Percentiles rank a stretch among this genome's conserved stretches.
Evolutionary conservation across 1,140 invertebrate genomes (phyloP).

Genomic region (Mercenaria mercenaria): DNA sequence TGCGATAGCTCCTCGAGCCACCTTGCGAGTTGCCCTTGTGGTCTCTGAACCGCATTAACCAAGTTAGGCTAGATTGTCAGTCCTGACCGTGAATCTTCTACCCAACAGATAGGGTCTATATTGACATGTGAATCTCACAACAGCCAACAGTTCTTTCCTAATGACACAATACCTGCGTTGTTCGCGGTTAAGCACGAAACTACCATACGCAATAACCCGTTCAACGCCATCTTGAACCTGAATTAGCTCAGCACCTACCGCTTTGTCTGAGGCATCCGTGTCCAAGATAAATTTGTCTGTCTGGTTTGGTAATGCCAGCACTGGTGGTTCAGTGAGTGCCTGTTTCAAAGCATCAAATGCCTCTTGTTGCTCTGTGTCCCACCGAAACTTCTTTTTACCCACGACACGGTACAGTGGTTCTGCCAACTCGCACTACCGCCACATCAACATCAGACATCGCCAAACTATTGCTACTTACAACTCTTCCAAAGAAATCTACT

Average conservation of each 20-base stretch:
- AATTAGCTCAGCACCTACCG: conserved; percentile 21
- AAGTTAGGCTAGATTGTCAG: conserved; percentile 46
- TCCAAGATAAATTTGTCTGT: conserved; percentile 10
- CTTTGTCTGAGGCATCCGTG: conserved; percentile 35
- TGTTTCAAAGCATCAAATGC: conserved; percentile 62
- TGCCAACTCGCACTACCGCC: background rate
- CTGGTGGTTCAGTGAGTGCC: conserved; percentile 45
- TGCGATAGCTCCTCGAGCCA: conserved; percentile 34
- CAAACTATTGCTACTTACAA: background rate
- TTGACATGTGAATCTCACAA: conserved; percentile 41
- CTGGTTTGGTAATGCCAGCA: conserved; percentile 55
- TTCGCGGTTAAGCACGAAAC: background rate
- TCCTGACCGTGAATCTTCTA: conserved; percentile 1
- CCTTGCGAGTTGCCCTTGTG: conserved; percentile 31
- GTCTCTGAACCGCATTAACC: conserved; percentile 29
- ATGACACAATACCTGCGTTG: conserved; percentile 28
- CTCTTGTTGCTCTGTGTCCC: conserved; percentile 43
- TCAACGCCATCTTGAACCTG: conserved; percentile 44
- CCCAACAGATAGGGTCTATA: conserved; percentile 39
- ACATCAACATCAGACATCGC: background rate
- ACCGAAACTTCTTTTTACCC: conserved; percentile 66
- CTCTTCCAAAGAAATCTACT: conserved; percentile 2
- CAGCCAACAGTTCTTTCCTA: conserved; percentile 51
- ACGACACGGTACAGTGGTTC: conserved; percentile 62
- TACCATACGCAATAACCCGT: background rate